Evolutionary conservation across 2,797 vertebrate species (phyloP).

Genomic region (Labroides dimidiatus): DNA sequence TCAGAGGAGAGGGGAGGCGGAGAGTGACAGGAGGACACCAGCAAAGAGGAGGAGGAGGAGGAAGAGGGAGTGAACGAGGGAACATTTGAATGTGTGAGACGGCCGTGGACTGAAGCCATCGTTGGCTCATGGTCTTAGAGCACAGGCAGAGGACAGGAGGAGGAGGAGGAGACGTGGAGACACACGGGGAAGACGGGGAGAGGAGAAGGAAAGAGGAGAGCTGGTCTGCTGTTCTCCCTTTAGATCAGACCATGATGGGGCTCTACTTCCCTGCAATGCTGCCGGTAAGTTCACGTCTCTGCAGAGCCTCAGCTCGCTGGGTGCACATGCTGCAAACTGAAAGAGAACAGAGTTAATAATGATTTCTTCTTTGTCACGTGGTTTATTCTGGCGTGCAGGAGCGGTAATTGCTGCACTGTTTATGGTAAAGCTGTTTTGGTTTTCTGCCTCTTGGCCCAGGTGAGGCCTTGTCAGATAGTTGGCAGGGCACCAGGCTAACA

Average conservation of each 20-base stretch:
- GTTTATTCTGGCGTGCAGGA: slow-evolving; percentile 8
- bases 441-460: slow-evolving; percentile 62
- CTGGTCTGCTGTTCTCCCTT: slow-evolving; percentile 71
- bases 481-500: slow-evolving; percentile 58
- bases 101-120: slow-evolving; percentile 69
- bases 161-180: slow-evolving; percentile 59
- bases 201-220: slow-evolving; percentile 61
- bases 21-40: slow-evolving; percentile 69
- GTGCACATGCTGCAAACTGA: neutral
- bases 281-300: slow-evolving; percentile 72
- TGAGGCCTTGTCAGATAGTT: slow-evolving; percentile 74
- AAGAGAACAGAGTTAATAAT: slow-evolving; percentile 4
- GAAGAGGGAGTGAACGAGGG: slow-evolving; percentile 71
- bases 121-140: slow-evolving; percentile 77
- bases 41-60: slow-evolving; percentile 32
- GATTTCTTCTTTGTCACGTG: neutral
- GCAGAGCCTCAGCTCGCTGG: neutral
- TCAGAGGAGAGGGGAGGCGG: slow-evolving; percentile 47
- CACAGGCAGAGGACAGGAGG: slow-evolving; percentile 65
- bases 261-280: slow-evolving; percentile 81
- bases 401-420: slow-evolving; percentile 27
- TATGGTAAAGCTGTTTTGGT: slow-evolving; percentile 45
- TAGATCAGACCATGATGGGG: slow-evolving; percentile 82
- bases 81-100: slow-evolving; percentile 80
- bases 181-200: slow-evolving; percentile 58